These are phyloP conservation scores for Epinotia bilunana DNA, from an alignment of 2,888 invertebrate species.

Conservation along the genomic window DNA sequence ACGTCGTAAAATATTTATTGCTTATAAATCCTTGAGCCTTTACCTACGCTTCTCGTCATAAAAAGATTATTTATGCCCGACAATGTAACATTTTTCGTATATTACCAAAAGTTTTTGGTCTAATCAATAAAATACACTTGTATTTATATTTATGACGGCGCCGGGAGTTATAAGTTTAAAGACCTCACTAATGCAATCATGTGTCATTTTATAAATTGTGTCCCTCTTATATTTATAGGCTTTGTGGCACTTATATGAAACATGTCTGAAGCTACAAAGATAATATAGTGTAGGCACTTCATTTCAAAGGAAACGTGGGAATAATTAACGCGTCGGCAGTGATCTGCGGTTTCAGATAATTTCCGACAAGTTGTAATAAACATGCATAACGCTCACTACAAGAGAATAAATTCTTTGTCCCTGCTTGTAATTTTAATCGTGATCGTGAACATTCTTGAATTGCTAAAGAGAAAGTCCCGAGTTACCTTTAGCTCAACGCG, in stretches of 20 bases:
- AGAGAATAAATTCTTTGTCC: constrained; percentile 51
- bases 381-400: constrained; percentile 52
- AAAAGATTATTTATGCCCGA: constrained; percentile 84
- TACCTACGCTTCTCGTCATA: constrained; percentile 84
- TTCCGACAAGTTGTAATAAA: constrained; percentile 53
- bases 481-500: constrained; percentile 40
- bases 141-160: constrained; percentile 81
- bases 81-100: constrained; percentile 84
- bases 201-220: constrained; percentile 59
- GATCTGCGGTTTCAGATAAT: constrained; percentile 58
- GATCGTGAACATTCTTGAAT: constrained; percentile 48
- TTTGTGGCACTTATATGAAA: constrained; percentile 30
- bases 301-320: constrained; percentile 22
- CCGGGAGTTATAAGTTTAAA: constrained; percentile 64
- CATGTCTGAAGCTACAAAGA: background rate
- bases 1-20: constrained; percentile 84
- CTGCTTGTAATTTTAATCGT: constrained; percentile 48
- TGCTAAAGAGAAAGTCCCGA: constrained; percentile 46
- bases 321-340: constrained; percentile 46
- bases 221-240: constrained; percentile 50
- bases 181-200: constrained; percentile 56
- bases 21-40: constrained; percentile 85
- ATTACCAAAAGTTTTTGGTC: constrained; percentile 76
- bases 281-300: constrained; percentile 1
- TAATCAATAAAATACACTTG: constrained; percentile 79